Evolutionary conservation across 2,113 vertebrate genomes (phyloP).

Genomic region (Pelodiscus sinensis): DNA sequence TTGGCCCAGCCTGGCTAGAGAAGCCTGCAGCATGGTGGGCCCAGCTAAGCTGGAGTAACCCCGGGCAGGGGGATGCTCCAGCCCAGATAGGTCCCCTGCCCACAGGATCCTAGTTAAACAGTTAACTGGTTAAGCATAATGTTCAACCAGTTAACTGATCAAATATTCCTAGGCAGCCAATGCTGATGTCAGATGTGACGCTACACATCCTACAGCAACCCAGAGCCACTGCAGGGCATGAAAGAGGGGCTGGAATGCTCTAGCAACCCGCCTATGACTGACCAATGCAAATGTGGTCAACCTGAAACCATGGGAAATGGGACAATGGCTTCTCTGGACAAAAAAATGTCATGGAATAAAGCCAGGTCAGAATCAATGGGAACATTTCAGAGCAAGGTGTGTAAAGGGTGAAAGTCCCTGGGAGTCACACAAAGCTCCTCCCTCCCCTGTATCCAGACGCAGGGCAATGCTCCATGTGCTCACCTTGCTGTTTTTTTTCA

Average conservation of each 20-base stretch:
- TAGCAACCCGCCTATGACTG: not conserved
- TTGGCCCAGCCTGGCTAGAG: too few species aligned
- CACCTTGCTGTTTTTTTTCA: not conserved
- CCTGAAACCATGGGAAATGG: not conserved
- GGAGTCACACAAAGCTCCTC: not conserved
- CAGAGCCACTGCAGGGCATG: not conserved
- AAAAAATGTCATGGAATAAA: not conserved
- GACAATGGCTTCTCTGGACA: not conserved
- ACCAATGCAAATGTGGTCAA: not conserved
- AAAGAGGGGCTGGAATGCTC: not conserved
- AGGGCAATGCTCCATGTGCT: fast-evolving
- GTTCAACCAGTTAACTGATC: too few species aligned
- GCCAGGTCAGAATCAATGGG: not conserved
- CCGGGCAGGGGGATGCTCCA: too few species aligned
- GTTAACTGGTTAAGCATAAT: too few species aligned
- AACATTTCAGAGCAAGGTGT: not conserved
- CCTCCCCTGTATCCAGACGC: not conserved
- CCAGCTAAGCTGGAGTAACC: too few species aligned
- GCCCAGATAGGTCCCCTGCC: too few species aligned
- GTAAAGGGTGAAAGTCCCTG: not conserved
- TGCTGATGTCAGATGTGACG: constrained; percentile 23
- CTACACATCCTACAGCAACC: not conserved
- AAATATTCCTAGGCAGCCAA: not conserved
- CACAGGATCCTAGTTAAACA: too few species aligned
- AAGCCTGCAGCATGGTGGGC: too few species aligned